Conservation (phyloP, 2,888 invertebrate genomes). For the Nymphalis polychloros region DNA sequence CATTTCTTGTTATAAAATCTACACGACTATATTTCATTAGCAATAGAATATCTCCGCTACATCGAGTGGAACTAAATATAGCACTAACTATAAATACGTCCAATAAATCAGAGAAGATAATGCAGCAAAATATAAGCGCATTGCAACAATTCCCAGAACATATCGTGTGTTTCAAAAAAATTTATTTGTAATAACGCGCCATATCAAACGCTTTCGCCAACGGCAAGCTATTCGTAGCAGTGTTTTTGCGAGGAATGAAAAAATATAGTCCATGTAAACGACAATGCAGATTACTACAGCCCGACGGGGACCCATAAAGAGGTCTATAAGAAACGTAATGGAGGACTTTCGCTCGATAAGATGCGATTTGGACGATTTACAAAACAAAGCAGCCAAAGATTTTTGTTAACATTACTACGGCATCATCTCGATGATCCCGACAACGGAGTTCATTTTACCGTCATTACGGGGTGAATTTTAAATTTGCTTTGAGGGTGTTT, state of each 20-base stretch:
- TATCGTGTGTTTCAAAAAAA: constrained; percentile 52
- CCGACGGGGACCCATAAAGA: constrained; percentile 65
- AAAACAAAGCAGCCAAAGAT: constrained; percentile 36
- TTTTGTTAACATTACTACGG: constrained; percentile 33
- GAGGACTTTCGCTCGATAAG: constrained; percentile 50
- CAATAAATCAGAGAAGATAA: constrained; percentile 46
- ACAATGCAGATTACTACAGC: constrained; percentile 73
- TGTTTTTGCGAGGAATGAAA: constrained; percentile 61
- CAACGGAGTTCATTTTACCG: constrained; percentile 61
- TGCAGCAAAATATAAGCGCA: constrained; percentile 50
- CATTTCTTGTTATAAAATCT: constrained; percentile 44
- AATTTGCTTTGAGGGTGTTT: constrained; percentile 63
- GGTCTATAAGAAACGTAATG: constrained; percentile 61
- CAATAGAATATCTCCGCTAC: constrained; percentile 12
- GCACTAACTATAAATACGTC: constrained; percentile 19
- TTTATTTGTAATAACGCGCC: constrained; percentile 56
- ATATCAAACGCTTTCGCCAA: constrained; percentile 59
- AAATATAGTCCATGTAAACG: constrained; percentile 70
- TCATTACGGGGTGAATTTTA: constrained; percentile 76
- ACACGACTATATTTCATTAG: constrained; percentile 9
- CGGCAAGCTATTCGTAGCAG: constrained; percentile 55
- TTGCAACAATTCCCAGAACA: constrained; percentile 53
- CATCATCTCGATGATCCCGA: constrained; percentile 62
- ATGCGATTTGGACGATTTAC: constrained; percentile 47
- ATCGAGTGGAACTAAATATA: constrained; percentile 16